Evolutionary conservation across 2,888 invertebrate genomes (phyloP), one percentile per base, ranked within the genome.

Genomic region (Hypsopygia costalis): DNA sequence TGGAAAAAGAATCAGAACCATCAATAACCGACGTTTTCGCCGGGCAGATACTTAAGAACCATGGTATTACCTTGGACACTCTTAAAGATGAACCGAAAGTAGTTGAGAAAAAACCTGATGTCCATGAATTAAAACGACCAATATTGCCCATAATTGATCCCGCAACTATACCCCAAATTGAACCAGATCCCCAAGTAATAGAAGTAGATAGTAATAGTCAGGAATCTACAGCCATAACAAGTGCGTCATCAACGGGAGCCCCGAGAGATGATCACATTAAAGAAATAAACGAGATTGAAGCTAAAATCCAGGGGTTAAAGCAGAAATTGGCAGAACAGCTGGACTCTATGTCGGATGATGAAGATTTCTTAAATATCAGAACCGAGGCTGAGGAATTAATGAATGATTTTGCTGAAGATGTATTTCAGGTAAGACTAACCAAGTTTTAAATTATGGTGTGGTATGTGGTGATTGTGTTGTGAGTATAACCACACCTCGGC

Each of bases 11-110:
- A 40, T 81, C 88, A 2, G 86, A 90, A 39, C 87, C 88, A 1
- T 91, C 91, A 7, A 92, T 92, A 25, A 91, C 91, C 0, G 92
- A 92, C 68, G 90, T 91, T 0, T 91, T 92, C 65, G 92, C 92
- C 6, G 92, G 91, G n/a, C 91, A 91, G 52, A 87, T 92, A 36
- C 68, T 92, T 11, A 89, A 89, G 46, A 83, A 83, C 45, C 89
- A 89, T 62, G 89, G 89, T 0, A 77, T 87, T 11, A 67, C 62
- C 9, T 37, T 82, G 28, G 81, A 81, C 5, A 49, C 55, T 10
- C 52, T 58, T 25, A 75, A 62, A 58, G 76, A 63, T 39, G 71
- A 79, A 22, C 60, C 60, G 27, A 69, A 67, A 8, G 61, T 69
- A 10, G 49, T 55, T 8, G 76, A 83, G 36, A 59, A 52, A 11